Evolutionary conservation across 1,140 invertebrate genomes (phyloP), one percentile per base, ranked within the genome.

Genomic region (Micrasema minimum): DNA sequence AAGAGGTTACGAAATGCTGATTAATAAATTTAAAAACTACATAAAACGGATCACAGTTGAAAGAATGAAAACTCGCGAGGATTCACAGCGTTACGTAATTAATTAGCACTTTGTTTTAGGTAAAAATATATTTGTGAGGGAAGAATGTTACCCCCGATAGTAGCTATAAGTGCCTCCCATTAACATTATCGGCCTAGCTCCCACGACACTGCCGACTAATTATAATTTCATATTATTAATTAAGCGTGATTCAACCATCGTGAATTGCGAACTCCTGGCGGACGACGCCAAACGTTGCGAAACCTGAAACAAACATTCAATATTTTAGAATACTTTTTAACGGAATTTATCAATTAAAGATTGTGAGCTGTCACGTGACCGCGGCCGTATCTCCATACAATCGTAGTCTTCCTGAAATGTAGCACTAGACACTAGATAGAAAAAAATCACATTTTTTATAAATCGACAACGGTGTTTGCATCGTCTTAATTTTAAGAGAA

Each of bases 11-110:
- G 55, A 59, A 59, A 59, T 59, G 55, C 55, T 20, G 53, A 59
- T 43, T 43, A 41, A 20, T 59, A 48, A 22, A 57, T 59, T 59
- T 23, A 23, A n/a, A 41, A 59, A 31, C 26, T 59, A 59, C 20
- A 38, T 59, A 41, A n/a, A 59, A 59, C 35, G 55, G 55, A 59
- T 59, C 55, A 59, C 55, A 59, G 55, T 23, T 12, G 55, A 59
- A 38, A 59, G 31, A 41, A 59, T 31, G n/a, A 46, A 46, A 16
- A 46, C 26, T 26, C 12, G 7, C 55, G 35, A 38, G 16, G 22
- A 51, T 11, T 22, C 48, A 51, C 48, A 51, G 48, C 18, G 26
- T 31, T 31, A 31, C 26, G 26, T n/a, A 31, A 31, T 7, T 31
- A 31, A 4, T 31, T 31, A 31, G 26, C 26, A 31, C 26, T 31